These are phyloP conservation scores for Teleopsis dalmanni DNA, from an alignment of 1,140 invertebrate genomes.

Conservation along the genomic window DNA sequence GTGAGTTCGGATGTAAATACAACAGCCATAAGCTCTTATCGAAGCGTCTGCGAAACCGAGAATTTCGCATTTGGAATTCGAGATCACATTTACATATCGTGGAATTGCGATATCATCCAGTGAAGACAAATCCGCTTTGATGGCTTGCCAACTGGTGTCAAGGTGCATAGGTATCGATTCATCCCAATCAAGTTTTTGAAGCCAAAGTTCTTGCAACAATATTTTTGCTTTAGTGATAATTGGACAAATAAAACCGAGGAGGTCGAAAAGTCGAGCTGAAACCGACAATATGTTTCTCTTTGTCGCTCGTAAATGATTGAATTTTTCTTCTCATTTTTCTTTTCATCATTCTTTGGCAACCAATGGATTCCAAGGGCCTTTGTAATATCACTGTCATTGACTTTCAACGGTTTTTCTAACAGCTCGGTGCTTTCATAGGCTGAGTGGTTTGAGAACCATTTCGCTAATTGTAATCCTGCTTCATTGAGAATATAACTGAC, in stretches of 20 bases:
- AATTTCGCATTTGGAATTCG: too few species aligned
- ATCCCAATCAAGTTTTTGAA: slow-evolving; percentile 42
- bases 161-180: slow-evolving; percentile 25
- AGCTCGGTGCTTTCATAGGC: neutral
- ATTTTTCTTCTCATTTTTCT: neutral
- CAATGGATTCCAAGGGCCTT: neutral
- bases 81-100: too few species aligned
- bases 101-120: slow-evolving; percentile 15
- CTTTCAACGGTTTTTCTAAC: neutral
- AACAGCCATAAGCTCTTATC: slow-evolving; percentile 28
- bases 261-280: slow-evolving; percentile 41
- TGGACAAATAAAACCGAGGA: slow-evolving; percentile 43
- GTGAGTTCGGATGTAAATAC: slow-evolving; percentile 29
- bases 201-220: slow-evolving; percentile 44
- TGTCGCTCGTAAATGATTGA: too few species aligned
- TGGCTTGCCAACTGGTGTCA: slow-evolving; percentile 17
- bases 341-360: neutral
- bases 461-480: neutral
- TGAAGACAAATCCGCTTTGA: slow-evolving; percentile 9
- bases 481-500: neutral
- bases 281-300: slow-evolving; percentile 16
- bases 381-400: neutral
- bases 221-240: slow-evolving; percentile 40
- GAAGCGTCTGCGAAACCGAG: slow-evolving; percentile 40
- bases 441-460: slow-evolving; percentile 8